These are phyloP conservation scores for Dusona sp. DNA, from an alignment of 2,888 invertebrate species.

Conservation along the genomic window DNA sequence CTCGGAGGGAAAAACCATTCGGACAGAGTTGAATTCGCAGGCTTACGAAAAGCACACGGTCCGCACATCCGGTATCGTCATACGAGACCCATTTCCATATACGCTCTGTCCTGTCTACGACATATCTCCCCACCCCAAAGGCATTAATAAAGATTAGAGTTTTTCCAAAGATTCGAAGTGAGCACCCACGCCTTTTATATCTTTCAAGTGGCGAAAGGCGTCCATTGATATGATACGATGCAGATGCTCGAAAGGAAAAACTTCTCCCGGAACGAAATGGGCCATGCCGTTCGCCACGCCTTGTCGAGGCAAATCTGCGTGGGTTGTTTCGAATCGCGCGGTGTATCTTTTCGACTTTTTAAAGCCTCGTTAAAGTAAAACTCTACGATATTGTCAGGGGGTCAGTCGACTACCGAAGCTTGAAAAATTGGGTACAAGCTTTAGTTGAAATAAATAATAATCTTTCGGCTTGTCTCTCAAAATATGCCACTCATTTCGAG, in stretches of 20 bases:
- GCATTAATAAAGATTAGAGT: conserved; percentile 49
- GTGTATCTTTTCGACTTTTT: neutral
- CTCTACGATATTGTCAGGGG: neutral
- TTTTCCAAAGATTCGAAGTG: conserved; percentile 30
- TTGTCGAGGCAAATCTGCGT: conserved; percentile 13
- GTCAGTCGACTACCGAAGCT: neutral
- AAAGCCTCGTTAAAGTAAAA: neutral
- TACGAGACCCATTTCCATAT: conserved; percentile 16
- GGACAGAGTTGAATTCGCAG: conserved; percentile 57
- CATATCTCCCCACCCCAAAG: neutral
- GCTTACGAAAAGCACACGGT: conserved; percentile 33
- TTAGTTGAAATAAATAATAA: neutral
- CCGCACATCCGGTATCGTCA: conserved; percentile 54
- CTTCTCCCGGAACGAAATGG: conserved; percentile 26
- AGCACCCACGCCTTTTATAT: conserved; percentile 48
- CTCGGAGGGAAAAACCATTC: neutral
- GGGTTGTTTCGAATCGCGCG: conserved; percentile 18
- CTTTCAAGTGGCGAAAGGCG: conserved; percentile 40
- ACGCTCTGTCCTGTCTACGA: neutral
- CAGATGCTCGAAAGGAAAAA: conserved; percentile 39
- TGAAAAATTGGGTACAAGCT: neutral
- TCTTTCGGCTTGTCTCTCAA: neutral
- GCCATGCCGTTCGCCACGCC: conserved; percentile 54
- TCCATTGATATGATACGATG: conserved; percentile 30
- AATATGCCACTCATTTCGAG: neutral